Conservation (phyloP, 2,113 vertebrate species). For the Grammomys surdaster region DNA sequence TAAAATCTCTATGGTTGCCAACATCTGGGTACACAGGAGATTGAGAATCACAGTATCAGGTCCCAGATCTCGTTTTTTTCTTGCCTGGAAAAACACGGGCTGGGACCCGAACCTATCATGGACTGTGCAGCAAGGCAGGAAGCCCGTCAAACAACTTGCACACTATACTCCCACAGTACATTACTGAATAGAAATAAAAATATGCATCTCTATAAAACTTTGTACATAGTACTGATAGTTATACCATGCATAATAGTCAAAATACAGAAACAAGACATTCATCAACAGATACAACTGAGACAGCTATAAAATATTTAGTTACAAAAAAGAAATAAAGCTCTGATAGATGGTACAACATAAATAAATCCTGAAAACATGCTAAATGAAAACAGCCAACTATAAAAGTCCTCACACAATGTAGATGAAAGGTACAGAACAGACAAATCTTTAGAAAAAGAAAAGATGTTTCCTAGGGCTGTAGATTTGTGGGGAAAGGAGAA, state of each 20-base stretch:
- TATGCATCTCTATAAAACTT: neutral
- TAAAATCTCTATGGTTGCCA: too few species aligned
- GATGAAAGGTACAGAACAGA: neutral
- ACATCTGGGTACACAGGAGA: too few species aligned
- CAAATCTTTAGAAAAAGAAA: neutral
- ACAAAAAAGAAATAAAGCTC: neutral
- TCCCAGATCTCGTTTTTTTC: too few species aligned
- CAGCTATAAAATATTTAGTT: neutral
- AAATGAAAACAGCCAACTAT: conserved; percentile 35
- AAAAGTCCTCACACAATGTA: conserved; percentile 35
- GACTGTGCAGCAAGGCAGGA: too few species aligned
- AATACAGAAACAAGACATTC: neutral
- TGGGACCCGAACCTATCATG: too few species aligned
- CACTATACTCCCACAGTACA: neutral
- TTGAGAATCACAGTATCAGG: too few species aligned
- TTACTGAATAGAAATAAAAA: conserved; percentile 34
- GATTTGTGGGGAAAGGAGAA: neutral
- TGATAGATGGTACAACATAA: neutral
- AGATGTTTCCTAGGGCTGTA: neutral
- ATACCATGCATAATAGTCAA: neutral
- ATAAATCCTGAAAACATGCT: conserved; percentile 11
- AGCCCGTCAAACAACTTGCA: too few species aligned
- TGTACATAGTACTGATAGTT: conserved; percentile 26
- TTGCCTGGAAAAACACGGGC: too few species aligned
- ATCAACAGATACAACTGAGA: neutral